Base-by-base conservation (phyloP, 2,888 invertebrate genomes). In the Parnassius orleans region DNA sequence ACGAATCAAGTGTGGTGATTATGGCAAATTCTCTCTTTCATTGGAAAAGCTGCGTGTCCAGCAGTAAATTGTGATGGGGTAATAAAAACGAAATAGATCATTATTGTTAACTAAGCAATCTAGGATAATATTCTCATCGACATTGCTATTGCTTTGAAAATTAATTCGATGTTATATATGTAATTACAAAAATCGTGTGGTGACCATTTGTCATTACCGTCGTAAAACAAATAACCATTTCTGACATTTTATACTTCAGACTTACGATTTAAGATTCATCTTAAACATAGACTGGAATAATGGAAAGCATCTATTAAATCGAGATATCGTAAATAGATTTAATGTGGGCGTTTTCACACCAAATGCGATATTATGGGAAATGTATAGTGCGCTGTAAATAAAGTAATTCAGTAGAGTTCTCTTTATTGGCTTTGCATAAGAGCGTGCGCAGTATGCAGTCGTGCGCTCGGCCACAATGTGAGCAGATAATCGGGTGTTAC, bases 401-500 rank as follows among this genome's bases (percentile, higher is more conserved):
- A 58, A 54, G 46, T 50, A 43, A 58, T 63, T 58, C 53, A 44
- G n/a, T 19, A 19, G 50, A 15, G 41, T 50, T 41, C 12, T n/a
- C 42, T 57, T 50, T 57, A 57, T 50, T 41, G 48, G 48, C n/a
- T 33, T 44, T 24, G 52, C 65, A 61, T 61, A 65, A 58, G 67
- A 61, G 66, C 64, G 60, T 53, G 63, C 72, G 14, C 7, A 5
- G 41, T 33, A 43, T 52, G 43, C 43, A 10, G 50, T 41, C 52
- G 61, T 55, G 61, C 61, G 19, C 51, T 44, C 52, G 53, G 78
- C 41, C 41, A 42, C 78, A 78, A 77, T 81, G 77, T 71, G 76
- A 69, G 70, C 79, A 74, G 86, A 86, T 86, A 83, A 86, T 87
- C 87, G 87, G 86, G 87, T 87, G 88, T 87, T 90, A 86, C 90